Conservation (phyloP, 2,113 vertebrate genomes). For the Corydoras sp. region DNA sequence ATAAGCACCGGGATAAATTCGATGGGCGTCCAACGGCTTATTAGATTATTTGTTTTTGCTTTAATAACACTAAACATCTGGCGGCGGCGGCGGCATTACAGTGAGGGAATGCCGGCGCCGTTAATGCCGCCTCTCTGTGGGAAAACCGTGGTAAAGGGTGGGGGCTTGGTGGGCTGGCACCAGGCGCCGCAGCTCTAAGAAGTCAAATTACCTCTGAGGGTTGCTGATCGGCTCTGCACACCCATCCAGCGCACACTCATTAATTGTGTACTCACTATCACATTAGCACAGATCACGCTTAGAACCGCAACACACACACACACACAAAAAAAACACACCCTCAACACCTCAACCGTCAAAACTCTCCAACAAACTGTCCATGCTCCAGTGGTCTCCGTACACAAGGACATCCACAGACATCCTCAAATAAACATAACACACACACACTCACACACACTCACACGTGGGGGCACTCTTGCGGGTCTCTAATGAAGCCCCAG, state of each 20-base stretch:
- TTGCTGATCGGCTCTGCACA: constrained; percentile 72
- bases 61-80: too few relatives aligned
- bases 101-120: constrained; percentile 82
- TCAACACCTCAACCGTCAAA: constrained; percentile 34
- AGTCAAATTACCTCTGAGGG: constrained; percentile 90
- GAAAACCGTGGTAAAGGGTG: constrained; percentile 78
- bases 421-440: constrained; percentile 25
- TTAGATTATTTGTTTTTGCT: too few relatives aligned
- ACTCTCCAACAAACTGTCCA: constrained; percentile 37
- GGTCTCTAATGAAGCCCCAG: constrained; percentile 98
- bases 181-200: constrained; percentile 80
- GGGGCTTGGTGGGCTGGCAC: constrained; percentile 74
- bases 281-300: constrained; percentile 26
- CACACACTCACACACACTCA: constrained; percentile 26
- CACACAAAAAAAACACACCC: neutral
- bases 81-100: constrained; percentile 51
- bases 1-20: too few relatives aligned
- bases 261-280: constrained; percentile 39
- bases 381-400: constrained; percentile 32
- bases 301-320: neutral
- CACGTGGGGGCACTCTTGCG: constrained; percentile 73
- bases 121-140: constrained; percentile 83
- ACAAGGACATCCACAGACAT: constrained; percentile 29
- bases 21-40: too few relatives aligned
- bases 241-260: constrained; percentile 39